phyloP scores from a whole-genome alignment of 2,797 vertebrate species.

The Muscicapa comitata region DNA sequence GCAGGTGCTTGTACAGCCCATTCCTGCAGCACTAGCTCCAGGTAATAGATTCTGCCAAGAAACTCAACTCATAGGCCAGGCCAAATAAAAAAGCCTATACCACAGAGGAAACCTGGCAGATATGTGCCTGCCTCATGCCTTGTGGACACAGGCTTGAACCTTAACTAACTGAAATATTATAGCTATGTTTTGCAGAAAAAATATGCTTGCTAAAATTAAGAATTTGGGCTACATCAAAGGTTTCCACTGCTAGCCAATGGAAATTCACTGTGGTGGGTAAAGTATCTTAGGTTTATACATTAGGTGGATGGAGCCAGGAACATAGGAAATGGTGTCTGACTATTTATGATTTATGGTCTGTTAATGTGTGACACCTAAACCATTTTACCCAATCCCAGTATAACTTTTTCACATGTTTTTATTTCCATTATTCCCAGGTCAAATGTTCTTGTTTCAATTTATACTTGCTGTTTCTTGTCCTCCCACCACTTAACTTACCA shows the following conservation, averaged over 20 bases:
- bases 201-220: neutral
- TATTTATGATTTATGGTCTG: neutral
- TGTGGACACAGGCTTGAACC: neutral
- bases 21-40: neutral
- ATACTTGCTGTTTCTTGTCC: neutral
- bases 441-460: neutral
- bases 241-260: neutral
- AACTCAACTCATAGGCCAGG: neutral
- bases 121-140: neutral
- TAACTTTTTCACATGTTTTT: neutral
- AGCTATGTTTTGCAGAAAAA: neutral
- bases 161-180: neutral
- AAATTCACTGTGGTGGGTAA: constrained; percentile 26
- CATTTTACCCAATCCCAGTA: neutral
- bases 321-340: neutral
- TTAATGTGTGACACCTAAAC: neutral
- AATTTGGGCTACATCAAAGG: neutral
- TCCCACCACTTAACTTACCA: neutral
- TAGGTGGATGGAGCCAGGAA: neutral
- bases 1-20: neutral
- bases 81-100: neutral
- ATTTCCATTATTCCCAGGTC: neutral
- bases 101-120: neutral
- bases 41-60: neutral
- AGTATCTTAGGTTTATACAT: neutral